Base-by-base conservation (phyloP, 2,113 vertebrate genomes). In the Lasiurus cinereus region DNA sequence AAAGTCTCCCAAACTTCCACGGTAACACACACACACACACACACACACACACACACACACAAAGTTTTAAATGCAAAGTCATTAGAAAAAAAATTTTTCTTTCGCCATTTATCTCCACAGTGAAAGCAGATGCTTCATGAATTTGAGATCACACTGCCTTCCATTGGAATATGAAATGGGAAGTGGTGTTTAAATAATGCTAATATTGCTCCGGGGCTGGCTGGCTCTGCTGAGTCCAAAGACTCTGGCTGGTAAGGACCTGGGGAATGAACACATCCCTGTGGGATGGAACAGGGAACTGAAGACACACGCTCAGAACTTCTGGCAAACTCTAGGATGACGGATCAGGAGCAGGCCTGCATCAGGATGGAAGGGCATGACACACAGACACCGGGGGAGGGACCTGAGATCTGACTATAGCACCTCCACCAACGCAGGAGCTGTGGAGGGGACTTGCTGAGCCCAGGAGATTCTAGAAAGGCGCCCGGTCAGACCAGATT, bases 1-100 rank as follows among this genome's bases (percentile, higher is more conserved):
- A 95, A 96, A 97, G 94, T 97, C 84, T 98, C 73, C 21, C 64
- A 97, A 98, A 97, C 93, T 98, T 98, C 89, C 43, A 95, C 83
- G 80, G 95, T 46, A 85, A 56, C 19, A 59, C 21, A 56, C 54
- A 54, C 18, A 54, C 52, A 54, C 16, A 54, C 16, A 54, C 52
- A 54, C 54, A 54, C 18, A 54, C 18, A 54, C 52, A 54, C 16
- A 54, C 52, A 54, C 54, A 54, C 18, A 54, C 18, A 54, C 52
- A 54, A 4, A 94, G 56, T n/a, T 84, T 96, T 87, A 96, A 96
- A 96, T 94, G 48, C 11, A 97, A 97, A 96, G 96, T 10, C 80
- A 54, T 84, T 97, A 96, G 59, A 90, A 97, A 95, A 97, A 88
- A 83, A 77, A 52, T 16, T 39, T 39, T 39, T 8, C 90, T 98